Evolutionary conservation across 2,113 vertebrate species (phyloP), one percentile per base, ranked within the genome.

Genomic region (Aegotheles bennettii): DNA sequence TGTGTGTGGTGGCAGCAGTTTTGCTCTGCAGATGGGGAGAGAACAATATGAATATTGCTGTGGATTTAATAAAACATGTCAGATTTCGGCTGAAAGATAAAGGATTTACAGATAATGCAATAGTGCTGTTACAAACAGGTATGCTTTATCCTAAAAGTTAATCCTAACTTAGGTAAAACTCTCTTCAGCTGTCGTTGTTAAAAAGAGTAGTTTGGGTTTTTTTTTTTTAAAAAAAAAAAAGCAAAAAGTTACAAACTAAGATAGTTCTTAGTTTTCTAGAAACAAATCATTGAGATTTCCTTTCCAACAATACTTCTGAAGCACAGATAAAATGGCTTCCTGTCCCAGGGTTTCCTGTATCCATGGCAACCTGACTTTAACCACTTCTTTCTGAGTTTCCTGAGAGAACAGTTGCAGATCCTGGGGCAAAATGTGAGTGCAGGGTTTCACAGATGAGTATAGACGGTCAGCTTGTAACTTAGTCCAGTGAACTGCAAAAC

Each of bases 281-380:
- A 97, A 88, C 63, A 95, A 94, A 85, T 96, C 84, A 74, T 59
- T 95, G 95, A 96, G 91, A 96, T 97, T 98, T 97, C 95, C 97
- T 97, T 97, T 96, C 91, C 93, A 97, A 97, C 97, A 98, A 84
- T 97, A 94, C 97, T 96, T 98, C 93, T 94, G 93, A 97, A 97
- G 96, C 96, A 96, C 94, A 97, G 97, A 98, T 98, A 97, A 98
- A 97, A 93, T 97, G 93, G 85, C 97, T 98, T 98, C 98, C 98
- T 98, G 98, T 97, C 97, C 89, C 96, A 96, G 92, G 80, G 82
- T 98, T 98, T 98, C 98, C 98, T 98, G 98, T 98, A 98, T 98
- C 98, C 98, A 98, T 98, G 97, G 97, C 89, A 98, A 98, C 98
- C 80, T 90, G 94, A 96, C 84, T 98, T 97, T 94, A 96, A 89